phyloP scores from a whole-genome alignment of 2,113 vertebrate species.

The Hyaena hyaena region DNA sequence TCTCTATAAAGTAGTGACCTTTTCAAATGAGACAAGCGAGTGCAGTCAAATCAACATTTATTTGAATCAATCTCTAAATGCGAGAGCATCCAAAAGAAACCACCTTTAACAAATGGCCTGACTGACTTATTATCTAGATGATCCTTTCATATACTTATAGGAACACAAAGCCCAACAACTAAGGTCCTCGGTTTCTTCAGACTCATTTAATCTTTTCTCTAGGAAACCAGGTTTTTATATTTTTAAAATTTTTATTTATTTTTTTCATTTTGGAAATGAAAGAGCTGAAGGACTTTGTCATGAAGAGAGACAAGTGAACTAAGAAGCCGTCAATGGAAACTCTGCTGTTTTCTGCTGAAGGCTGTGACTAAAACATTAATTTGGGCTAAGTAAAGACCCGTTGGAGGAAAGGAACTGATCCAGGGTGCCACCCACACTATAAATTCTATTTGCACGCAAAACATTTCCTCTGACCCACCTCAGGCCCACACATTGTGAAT shows the following conservation, averaged over 20 bases:
- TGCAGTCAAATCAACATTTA: not conserved
- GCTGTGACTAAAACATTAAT: constrained; percentile 57
- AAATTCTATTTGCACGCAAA: constrained; percentile 47
- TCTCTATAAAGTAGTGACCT: not conserved
- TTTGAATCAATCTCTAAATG: not conserved
- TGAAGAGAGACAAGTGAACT: not conserved
- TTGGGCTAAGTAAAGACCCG: constrained; percentile 50
- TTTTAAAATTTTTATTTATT: constrained; percentile 47
- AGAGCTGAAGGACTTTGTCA: constrained; percentile 9
- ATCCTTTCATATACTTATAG: constrained; percentile 71
- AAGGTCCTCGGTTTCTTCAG: constrained; percentile 70
- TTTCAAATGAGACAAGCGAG: not conserved
- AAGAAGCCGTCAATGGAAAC: not conserved
- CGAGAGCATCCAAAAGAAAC: not conserved
- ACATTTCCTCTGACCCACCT: not conserved
- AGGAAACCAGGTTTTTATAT: constrained; percentile 29
- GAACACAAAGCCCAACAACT: constrained; percentile 49
- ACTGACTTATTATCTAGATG: constrained; percentile 65
- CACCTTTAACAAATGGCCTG: not conserved
- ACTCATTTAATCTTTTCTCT: constrained; percentile 74
- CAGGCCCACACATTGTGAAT: not conserved
- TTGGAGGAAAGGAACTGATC: constrained; percentile 24
- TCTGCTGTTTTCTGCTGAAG: constrained; percentile 65
- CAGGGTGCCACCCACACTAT: constrained; percentile 38
- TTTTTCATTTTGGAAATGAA: constrained; percentile 74